A percentile compares a stretch with the other conserved stretches of the same genome.
These are phyloP conservation scores for Limnephilus marmoratus DNA, from an alignment of 2,888 invertebrate species.

Conservation along the genomic window DNA sequence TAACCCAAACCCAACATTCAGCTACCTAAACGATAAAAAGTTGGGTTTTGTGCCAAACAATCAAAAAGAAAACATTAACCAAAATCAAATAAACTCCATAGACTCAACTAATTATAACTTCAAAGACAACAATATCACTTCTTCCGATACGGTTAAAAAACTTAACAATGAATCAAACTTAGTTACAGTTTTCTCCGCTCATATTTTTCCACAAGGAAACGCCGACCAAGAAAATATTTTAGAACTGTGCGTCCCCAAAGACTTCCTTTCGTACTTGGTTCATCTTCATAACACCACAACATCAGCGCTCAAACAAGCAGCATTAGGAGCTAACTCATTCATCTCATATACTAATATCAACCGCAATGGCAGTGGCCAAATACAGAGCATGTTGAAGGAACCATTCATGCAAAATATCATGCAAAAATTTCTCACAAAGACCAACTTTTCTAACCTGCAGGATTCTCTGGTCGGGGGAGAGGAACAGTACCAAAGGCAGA, in stretches of 20 bases:
- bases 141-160: conserved; percentile 11
- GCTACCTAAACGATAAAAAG: conserved; percentile 6
- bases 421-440: conserved; percentile 60
- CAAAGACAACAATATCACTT: conserved; percentile 21
- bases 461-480: conserved; percentile 51
- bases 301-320: conserved; percentile 28
- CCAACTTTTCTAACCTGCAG: conserved; percentile 63
- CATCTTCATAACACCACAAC: conserved; percentile 62
- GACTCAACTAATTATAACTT: not conserved
- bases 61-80: not conserved
- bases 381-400: conserved; percentile 37
- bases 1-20: conserved; percentile 26
- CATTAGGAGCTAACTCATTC: conserved; percentile 44
- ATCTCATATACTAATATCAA: conserved; percentile 37
- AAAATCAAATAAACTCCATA: not conserved
- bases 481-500: conserved; percentile 36
- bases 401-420: conserved; percentile 60
- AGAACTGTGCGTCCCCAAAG: conserved; percentile 62
- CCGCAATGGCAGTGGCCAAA: conserved; percentile 23
- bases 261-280: conserved; percentile 60
- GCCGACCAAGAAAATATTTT: conserved; percentile 60
- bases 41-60: not conserved
- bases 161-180: conserved; percentile 49
- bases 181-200: conserved; percentile 64
- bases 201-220: conserved; percentile 62